Evolutionary conservation across 1,140 invertebrate species (phyloP), one percentile per base, ranked within the genome.

Genomic region (Copidosoma floridanum): DNA sequence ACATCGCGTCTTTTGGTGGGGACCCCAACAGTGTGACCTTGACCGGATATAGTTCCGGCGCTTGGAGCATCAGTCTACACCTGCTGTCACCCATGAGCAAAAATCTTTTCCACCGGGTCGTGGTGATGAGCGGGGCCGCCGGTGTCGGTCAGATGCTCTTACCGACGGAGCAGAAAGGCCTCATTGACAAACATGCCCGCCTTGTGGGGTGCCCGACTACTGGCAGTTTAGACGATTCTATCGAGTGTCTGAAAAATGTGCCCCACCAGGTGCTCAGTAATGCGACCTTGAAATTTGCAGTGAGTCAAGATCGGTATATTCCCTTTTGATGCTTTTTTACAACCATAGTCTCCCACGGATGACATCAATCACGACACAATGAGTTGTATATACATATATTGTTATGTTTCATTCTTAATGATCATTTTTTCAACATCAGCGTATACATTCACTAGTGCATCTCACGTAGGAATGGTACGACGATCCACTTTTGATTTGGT

Each of bases 41-140:
- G 35, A 86, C 87, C 67, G 88, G 88, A 1, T 87, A 86, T 68
- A 88, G 85, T 65, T 85, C 87, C 6, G 89, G 89, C 3, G 81
- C 83, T 0, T 82, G 84, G 16, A 84, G 83, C 38, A 81, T 86
- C 2, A 81, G 82, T 2, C 77, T 85, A 48, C 88, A 90, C 68
- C 77, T 89, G 66, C 50, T 89, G 3, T 88, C 86, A 1, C 82
- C 83, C 35, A 82, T 86, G 73, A 80, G 80, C 10, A 44, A 66
- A 47, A 76, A 75, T 4, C 67, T 83, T 24, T 83, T 82, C 53
- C 72, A 64, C 27, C 35, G 32, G 32, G 58, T 41, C 11, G 85
- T 88, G 43, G 81, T 85, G 2, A 84, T 87, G 82, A 87, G 85
- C 70, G 86, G 83, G 5, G 82, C 91, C 1, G 84, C 88, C 0